Conservation (phyloP, 2,888 invertebrate species). For the Cheilosia impressa region DNA sequence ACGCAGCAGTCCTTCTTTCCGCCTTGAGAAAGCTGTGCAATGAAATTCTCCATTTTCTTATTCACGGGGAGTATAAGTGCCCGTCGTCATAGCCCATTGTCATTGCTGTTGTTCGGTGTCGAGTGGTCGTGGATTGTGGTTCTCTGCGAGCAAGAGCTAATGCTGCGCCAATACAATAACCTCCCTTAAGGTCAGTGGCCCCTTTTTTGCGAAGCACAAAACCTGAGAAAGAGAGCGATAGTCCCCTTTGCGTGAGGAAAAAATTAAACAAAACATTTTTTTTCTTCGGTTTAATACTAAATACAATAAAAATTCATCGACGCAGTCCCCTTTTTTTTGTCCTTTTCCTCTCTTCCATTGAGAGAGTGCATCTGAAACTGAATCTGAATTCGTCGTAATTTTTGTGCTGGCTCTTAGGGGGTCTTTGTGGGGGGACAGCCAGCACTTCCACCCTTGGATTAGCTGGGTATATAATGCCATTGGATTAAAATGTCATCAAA, state of each 20-base stretch:
- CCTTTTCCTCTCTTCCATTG: neutral
- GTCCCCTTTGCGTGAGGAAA: conserved; percentile 2
- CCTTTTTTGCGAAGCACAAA: conserved; percentile 25
- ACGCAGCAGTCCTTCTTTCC: conserved; percentile 28
- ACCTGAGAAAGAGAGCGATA: conserved; percentile 12
- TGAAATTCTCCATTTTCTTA: conserved; percentile 47
- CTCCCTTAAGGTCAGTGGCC: conserved; percentile 68
- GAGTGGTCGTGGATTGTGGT: conserved; percentile 23
- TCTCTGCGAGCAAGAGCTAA: conserved; percentile 25
- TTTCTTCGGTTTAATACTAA: conserved; percentile 6
- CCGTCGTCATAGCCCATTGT: conserved; percentile 30
- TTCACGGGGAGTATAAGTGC: conserved; percentile 32
- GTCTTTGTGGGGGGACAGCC: conserved; percentile 2
- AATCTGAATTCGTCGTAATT: neutral
- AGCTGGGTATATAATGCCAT: neutral
- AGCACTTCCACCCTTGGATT: conserved; percentile 18
- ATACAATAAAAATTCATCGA: conserved; percentile 16
- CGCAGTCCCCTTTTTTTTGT: conserved; percentile 20
- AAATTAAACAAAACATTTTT: conserved; percentile 27
- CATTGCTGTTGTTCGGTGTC: conserved; percentile 44
- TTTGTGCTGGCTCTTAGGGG: neutral
- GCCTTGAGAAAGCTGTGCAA: conserved; percentile 60
- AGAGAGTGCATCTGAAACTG: conserved; percentile 9
- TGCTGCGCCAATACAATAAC: conserved; percentile 51
- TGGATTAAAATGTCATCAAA: conserved; percentile 43